Base-by-base conservation (phyloP, 2,888 invertebrate genomes). In the Aromia moschata region DNA sequence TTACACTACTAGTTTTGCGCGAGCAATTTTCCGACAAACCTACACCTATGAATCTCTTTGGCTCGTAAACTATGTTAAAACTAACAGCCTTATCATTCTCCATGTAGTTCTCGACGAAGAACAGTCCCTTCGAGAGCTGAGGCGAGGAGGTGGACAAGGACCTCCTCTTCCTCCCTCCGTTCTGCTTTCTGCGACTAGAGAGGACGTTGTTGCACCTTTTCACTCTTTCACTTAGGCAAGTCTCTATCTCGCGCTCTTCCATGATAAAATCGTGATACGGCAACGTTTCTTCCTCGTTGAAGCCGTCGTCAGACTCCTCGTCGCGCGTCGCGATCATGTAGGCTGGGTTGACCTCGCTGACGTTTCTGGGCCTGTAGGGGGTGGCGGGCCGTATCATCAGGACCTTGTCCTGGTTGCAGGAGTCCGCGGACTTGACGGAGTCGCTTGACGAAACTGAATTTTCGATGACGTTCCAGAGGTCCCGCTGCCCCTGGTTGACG, bases 381-480 rank as follows among this genome's bases (percentile, higher is more conserved):
- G 70, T 71, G 1, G 68, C 67, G 0, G 71, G 70, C 10, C 70
- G 60, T n/a, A 68, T 62, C 52, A 73, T 70, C 4, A 71, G 54
- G 16, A 63, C 37, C 18, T 63, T 67, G 9, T 71, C 68, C 10
- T 62, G 62, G 53, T 59, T 56, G 43, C 46, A 49, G 11, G 56
- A 58, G 17, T 67, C 58, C 3, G 60, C 49, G 20, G 70, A 69
- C 16, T 69, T 69, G 7, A 70, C 31, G 0, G 69, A 71, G 37
- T 73, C 74, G n/a, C 64, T 64, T 5, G 71, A 68, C 1, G 75
- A 74, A 0, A 77, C 78, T 0, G 83, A 81, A 0, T 80, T 80
- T 76, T 84, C 84, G 16, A 82, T 74, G 44, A 84, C 84, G 66
- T 82, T 83, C 84, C 84, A 84, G 69, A 84, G 83, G 41, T 82